These are phyloP conservation scores for Bombycilla garrulus DNA, from an alignment of 2,113 vertebrate species.

Conservation along the genomic window DNA sequence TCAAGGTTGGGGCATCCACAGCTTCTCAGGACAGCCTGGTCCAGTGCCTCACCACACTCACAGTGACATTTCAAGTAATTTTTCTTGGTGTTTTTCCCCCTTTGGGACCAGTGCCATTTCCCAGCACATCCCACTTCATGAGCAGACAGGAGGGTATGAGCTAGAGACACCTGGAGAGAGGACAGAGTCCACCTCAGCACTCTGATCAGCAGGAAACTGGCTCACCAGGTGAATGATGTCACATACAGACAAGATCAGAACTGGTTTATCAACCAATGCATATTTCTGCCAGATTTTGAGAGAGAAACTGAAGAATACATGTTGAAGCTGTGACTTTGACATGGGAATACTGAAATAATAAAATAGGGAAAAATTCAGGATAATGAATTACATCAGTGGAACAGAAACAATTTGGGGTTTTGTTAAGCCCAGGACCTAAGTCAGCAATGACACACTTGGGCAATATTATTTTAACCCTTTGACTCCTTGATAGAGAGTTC, in stretches of 20 bases:
- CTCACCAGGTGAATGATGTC: not conserved
- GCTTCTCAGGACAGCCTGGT: not conserved
- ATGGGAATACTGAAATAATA: not conserved
- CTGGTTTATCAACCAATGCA: not conserved
- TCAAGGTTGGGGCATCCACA: not conserved
- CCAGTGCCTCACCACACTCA: not conserved
- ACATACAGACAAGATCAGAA: not conserved
- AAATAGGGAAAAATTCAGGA: not conserved
- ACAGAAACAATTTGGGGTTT: constrained; percentile 13
- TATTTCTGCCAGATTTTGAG: not conserved
- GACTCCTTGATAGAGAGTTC: not conserved
- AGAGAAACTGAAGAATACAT: not conserved
- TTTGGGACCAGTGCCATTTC: not conserved
- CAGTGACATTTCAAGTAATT: not conserved
- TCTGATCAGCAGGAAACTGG: not conserved
- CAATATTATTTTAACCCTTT: constrained; percentile 56
- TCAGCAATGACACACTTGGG: not conserved
- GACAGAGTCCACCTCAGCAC: not conserved
- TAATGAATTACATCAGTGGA: constrained; percentile 35
- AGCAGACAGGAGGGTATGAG: not conserved
- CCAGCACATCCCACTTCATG: not conserved
- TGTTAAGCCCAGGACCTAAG: constrained; percentile 21
- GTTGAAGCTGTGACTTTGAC: not conserved
- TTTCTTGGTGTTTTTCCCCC: not conserved
- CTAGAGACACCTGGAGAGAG: too few species aligned